Evolutionary conservation across 2,888 invertebrate species (phyloP).

Genomic region (Ellobium chinense): DNA sequence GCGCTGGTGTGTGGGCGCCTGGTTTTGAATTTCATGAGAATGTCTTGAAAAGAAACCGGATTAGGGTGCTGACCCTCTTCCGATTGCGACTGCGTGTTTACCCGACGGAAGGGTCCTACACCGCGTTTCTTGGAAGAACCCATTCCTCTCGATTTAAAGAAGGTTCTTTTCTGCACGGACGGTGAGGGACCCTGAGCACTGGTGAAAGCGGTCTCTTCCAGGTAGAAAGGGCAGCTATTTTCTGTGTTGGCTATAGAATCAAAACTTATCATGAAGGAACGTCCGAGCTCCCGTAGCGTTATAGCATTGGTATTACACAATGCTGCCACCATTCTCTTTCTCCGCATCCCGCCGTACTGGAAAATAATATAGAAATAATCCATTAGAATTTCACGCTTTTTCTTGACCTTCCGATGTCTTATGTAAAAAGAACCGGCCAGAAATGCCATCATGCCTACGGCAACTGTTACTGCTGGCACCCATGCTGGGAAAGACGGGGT

Average conservation of each 20-base stretch:
- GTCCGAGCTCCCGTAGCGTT: slow-evolving; percentile 45
- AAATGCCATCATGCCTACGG: slow-evolving; percentile 44
- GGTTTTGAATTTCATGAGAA: slow-evolving; percentile 36
- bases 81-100: slow-evolving; percentile 19
- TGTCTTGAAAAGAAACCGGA: slow-evolving; percentile 31
- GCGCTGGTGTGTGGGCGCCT: slow-evolving; percentile 1
- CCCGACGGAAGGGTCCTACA: slow-evolving; percentile 6
- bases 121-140: neutral
- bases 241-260: slow-evolving; percentile 37
- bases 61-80: slow-evolving; percentile 8
- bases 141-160: slow-evolving; percentile 24
- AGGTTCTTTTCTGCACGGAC: slow-evolving; percentile 15
- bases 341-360: slow-evolving; percentile 41
- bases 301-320: slow-evolving; percentile 51
- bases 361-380: slow-evolving; percentile 49
- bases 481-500: slow-evolving; percentile 36
- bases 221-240: slow-evolving; percentile 43
- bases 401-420: slow-evolving; percentile 44
- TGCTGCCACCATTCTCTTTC: slow-evolving; percentile 48
- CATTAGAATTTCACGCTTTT: slow-evolving; percentile 50
- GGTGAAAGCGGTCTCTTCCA: slow-evolving; percentile 22
- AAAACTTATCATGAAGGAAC: slow-evolving; percentile 49
- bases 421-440: slow-evolving; percentile 48
- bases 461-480: slow-evolving; percentile 48
- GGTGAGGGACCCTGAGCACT: neutral